phyloP scores from a whole-genome alignment of 2,888 invertebrate species.

The Megaustenia siamemsis region DNA sequence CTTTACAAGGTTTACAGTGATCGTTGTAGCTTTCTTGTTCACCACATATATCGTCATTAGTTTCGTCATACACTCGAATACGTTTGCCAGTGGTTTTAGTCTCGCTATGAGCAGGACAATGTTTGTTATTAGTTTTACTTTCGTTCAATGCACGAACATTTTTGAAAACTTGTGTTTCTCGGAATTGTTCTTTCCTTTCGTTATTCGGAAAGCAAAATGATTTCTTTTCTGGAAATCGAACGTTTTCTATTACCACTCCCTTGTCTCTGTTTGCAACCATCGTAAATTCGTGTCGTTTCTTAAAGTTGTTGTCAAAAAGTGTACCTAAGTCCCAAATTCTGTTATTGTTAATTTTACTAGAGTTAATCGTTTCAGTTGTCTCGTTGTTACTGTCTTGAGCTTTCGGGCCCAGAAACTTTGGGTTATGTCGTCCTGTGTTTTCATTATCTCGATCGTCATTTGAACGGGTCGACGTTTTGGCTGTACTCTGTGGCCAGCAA shows the following conservation, averaged over 20 bases:
- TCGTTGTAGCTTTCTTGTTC: neutral
- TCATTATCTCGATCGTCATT: neutral
- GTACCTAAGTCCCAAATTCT: neutral
- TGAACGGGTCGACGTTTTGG: neutral
- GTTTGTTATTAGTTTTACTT: neutral
- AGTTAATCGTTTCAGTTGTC: neutral
- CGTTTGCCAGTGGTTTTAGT: too few relatives aligned
- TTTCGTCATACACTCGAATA: neutral
- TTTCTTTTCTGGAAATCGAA: neutral
- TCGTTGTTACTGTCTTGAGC: neutral
- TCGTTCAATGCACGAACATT: neutral
- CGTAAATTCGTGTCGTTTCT: neutral
- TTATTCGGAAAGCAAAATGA: neutral
- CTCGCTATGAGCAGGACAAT: too few relatives aligned
- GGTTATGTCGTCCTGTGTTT: conserved; percentile 42
- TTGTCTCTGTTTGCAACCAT: too few relatives aligned
- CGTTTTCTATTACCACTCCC: neutral
- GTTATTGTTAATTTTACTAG: neutral
- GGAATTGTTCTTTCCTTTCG: neutral
- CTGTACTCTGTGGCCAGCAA: conserved; percentile 4
- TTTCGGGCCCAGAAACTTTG: conserved; percentile 11
- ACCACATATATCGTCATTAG: neutral
- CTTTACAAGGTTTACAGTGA: neutral
- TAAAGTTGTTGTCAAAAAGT: too few relatives aligned
- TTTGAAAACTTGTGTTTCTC: neutral